Evolutionary conservation across 2,797 vertebrate genomes (phyloP).

Genomic region (Kryptolebias ocellatus): DNA sequence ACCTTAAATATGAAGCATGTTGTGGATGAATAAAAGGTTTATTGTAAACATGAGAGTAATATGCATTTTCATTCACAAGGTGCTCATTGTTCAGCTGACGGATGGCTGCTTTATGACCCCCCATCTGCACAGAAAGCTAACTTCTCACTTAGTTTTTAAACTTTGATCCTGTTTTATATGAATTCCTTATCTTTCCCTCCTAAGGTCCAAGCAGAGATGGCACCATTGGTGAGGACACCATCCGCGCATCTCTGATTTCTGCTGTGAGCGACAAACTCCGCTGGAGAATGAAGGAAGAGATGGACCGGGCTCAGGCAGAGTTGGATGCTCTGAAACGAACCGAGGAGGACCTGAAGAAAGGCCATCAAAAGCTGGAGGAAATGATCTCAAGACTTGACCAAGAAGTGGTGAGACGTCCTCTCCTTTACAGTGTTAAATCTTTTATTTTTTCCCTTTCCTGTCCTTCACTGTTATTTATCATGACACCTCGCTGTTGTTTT

Average conservation of each 20-base stretch:
- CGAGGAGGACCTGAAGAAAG: constrained; percentile 97
- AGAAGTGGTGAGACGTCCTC: constrained; percentile 90
- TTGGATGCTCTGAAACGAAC: constrained; percentile 96
- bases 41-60: no score
- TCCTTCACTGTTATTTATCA: background rate
- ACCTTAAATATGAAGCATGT: no score
- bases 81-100: no score
- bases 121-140: no score
- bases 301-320: constrained; percentile 97
- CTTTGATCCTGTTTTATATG: background rate
- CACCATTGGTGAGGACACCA: constrained; percentile 97
- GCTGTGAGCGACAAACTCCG: constrained; percentile 97
- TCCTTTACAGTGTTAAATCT: background rate
- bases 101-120: no score
- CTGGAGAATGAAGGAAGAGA: constrained; percentile 99
- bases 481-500: background rate
- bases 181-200: background rate
- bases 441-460: background rate
- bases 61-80: no score
- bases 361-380: constrained; percentile 97
- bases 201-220: constrained; percentile 92
- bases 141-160: no score
- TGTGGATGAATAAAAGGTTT: no score
- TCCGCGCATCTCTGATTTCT: constrained; percentile 95
- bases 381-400: constrained; percentile 96